Percentiles rank a stretch among this genome's conserved stretches.
These are phyloP conservation scores for Mamestra brassicae DNA, from an alignment of 2,888 invertebrate genomes.

Conservation along the genomic window DNA sequence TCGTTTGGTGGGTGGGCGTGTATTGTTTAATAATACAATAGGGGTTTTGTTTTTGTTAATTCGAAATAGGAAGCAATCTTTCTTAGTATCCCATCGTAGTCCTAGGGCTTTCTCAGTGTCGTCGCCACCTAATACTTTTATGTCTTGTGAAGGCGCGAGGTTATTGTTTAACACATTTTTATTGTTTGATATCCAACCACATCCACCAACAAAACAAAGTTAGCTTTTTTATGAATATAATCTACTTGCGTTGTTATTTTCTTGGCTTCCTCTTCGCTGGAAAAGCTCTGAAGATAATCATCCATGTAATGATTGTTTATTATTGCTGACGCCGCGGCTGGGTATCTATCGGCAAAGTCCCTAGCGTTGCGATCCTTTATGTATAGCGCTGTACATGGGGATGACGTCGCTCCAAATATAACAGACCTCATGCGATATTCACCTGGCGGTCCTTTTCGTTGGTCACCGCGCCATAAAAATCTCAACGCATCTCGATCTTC, in stretches of 20 bases:
- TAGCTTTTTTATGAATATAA: conserved; percentile 4
- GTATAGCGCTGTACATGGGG: conserved; percentile 10
- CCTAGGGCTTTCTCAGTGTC: background rate
- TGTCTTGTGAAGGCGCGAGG: conserved; percentile 1
- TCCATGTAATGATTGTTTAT: conserved; percentile 7
- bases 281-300: conserved; percentile 2
- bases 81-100: background rate
- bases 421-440: conserved; percentile 10
- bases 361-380: conserved; percentile 10
- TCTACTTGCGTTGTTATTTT: conserved; percentile 5
- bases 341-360: conserved; percentile 8
- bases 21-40: background rate
- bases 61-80: background rate
- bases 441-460: background rate
- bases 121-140: conserved; percentile 8
- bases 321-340: conserved; percentile 7
- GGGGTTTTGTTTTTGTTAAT: conserved; percentile 8
- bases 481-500: conserved; percentile 11
- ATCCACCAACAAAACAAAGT: background rate
- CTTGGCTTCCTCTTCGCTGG: conserved; percentile 8
- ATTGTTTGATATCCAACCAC: conserved; percentile 8
- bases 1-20: background rate
- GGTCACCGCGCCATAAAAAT: conserved; percentile 3
- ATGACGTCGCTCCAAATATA: conserved; percentile 4
- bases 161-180: background rate